Conservation (phyloP, 2,888 invertebrate species). For the Sepioteuthis lessoniana region DNA sequence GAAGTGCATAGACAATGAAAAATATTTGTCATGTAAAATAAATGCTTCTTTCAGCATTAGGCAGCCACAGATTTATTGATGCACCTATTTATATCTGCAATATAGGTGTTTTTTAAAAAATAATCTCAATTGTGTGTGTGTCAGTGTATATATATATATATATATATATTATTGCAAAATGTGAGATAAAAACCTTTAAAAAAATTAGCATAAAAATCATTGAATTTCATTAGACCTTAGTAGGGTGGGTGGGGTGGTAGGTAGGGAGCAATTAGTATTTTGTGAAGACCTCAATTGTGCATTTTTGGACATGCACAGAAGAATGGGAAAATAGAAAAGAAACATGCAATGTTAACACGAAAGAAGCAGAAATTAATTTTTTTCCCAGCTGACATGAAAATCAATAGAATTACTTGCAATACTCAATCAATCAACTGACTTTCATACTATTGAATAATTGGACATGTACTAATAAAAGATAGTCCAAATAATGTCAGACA, state of each 20-base stretch:
- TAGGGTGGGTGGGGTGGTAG: background rate
- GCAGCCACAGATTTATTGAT: too few relatives aligned
- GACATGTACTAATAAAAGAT: background rate
- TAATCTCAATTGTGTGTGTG: too few relatives aligned
- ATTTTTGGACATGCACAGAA: background rate
- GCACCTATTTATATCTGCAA: too few relatives aligned
- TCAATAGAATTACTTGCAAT: background rate
- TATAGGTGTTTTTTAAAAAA: too few relatives aligned
- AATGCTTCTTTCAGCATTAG: too few relatives aligned
- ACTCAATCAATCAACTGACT: background rate
- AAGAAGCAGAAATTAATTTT: background rate
- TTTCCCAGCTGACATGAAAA: background rate
- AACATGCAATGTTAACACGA: background rate
- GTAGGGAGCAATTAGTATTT: background rate
- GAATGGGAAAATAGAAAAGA: background rate
- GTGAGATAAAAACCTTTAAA: too few relatives aligned
- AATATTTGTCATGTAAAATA: too few relatives aligned
- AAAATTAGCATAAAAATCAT: too few relatives aligned
- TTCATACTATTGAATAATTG: background rate
- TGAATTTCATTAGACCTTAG: background rate
- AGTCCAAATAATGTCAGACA: background rate
- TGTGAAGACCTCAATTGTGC: background rate
- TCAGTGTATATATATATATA: too few relatives aligned
- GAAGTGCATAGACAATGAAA: too few relatives aligned
- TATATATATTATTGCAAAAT: too few relatives aligned